Evolutionary conservation across 2,113 vertebrate genomes (phyloP), one percentile per base, ranked within the genome.

Genomic region (Percopsis transmontana): DNA sequence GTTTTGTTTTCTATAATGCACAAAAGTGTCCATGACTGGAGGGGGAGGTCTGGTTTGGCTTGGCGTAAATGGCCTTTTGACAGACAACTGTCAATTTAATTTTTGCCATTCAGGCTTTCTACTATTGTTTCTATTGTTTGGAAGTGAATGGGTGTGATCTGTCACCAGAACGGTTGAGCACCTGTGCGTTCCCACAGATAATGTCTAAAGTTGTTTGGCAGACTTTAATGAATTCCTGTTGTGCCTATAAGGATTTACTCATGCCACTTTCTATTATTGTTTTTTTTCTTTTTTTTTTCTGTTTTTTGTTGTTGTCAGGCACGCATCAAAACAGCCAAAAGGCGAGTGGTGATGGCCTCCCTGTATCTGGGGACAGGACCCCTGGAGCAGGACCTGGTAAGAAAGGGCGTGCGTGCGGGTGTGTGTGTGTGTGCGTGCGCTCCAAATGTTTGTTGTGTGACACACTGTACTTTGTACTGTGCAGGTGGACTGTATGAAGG

Each of bases 311-410:
- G 65, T 0, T 67, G 38, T 21, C 79, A 99, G 97, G 91, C 86
- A 18, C 94, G 94, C 52, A 95, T 99, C 81, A 94, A 90, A 85
- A 86, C 85, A 0, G 96, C 96, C n/a, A 93, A 90, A 88, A 91
- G 84, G 76, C 90, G 97, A n/a, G 94, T 98, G 16, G 94, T 97
- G 82, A 94, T 99, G 94, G 97, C 97, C 5, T 99, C 97, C 0
- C 87, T 99, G 0, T 99, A 99, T 85, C 90, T 99, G 78, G 97
- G 97, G 56, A 96, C 94, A 0, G 97, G 97, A 41, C 90, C 92
- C 15, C 85, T 97, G 58, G 97, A 99, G 40, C 95, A 97, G 88
- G 95, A 99, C 48, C 91, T 99, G 94, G 97, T 99, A 88, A 90
- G 90, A 59, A 51, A 41, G 33, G 0, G 8, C 44, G 39, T 13